These are phyloP conservation scores for Coendou prehensilis DNA, from an alignment of 2,797 vertebrate genomes.

Conservation along the genomic window DNA sequence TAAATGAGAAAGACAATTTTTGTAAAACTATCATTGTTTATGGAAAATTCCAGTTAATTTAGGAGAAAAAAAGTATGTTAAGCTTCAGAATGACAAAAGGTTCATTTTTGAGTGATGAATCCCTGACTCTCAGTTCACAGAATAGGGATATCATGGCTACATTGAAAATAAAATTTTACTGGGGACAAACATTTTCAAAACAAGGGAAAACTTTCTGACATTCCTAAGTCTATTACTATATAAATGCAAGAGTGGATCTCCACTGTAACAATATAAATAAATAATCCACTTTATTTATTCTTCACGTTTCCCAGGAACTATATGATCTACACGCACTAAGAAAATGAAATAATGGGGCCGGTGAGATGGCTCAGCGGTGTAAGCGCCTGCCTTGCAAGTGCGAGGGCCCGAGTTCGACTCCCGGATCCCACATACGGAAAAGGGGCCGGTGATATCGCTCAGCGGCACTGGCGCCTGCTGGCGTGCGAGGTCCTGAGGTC, in stretches of 20 bases:
- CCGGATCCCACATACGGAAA: no score
- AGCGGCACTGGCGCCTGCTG: no score
- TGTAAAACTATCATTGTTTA: constrained; percentile 11
- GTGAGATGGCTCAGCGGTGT: no score
- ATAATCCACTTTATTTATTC: constrained; percentile 67
- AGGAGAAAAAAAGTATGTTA: constrained; percentile 22
- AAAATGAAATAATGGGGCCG: constrained; percentile 59
- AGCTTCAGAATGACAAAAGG: constrained; percentile 39
- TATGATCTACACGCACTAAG: neutral
- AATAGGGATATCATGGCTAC: neutral
- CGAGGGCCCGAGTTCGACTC: no score
- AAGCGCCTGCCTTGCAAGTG: no score
- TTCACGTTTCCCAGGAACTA: constrained; percentile 59
- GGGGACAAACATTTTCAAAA: constrained; percentile 45
- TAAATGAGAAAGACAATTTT: constrained; percentile 19
- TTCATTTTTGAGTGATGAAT: constrained; percentile 41
- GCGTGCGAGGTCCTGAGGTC: no score
- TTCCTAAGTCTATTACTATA: constrained; percentile 43
- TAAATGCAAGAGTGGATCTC: constrained; percentile 25
- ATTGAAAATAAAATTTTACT: constrained; percentile 41
- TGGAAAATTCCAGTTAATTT: constrained; percentile 57
- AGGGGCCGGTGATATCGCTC: no score
- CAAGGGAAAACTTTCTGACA: constrained; percentile 23
- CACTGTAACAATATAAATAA: constrained; percentile 48
- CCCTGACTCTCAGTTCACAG: neutral